Evolutionary conservation across 2,797 vertebrate genomes (phyloP).

Genomic region (Malurus splendens): DNA sequence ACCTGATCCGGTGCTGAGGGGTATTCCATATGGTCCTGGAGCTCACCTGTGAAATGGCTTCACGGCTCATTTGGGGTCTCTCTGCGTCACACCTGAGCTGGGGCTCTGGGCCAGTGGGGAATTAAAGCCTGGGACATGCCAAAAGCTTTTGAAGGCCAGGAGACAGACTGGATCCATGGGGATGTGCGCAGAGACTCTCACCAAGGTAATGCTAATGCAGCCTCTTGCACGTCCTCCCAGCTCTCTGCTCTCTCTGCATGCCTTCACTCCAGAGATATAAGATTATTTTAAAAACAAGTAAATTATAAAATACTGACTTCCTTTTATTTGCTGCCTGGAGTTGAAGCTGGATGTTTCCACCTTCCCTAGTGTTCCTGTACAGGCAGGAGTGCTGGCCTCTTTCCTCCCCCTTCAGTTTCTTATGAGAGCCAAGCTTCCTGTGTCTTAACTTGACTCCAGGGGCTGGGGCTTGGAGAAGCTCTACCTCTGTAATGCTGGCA

Average conservation of each 20-base stretch:
- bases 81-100: neutral
- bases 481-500: constrained; percentile 22
- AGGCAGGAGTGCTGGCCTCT: neutral
- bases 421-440: constrained; percentile 12
- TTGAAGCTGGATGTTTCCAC: neutral
- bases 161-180: neutral
- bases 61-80: neutral
- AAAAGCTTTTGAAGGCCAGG: rapidly evolving
- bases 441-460: constrained; percentile 27
- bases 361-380: rapidly evolving
- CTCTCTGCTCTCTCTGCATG: neutral
- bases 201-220: neutral
- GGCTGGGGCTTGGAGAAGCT: constrained; percentile 19
- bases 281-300: neutral
- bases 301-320: neutral
- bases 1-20: too few species aligned
- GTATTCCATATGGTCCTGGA: neutral
- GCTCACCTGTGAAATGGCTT: rapidly evolving
- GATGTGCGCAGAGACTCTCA: neutral
- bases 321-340: neutral
- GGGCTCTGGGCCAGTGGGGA: neutral
- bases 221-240: rapidly evolving
- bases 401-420: neutral
- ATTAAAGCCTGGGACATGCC: neutral
- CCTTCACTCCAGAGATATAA: neutral